Evolutionary conservation across 2,797 vertebrate genomes (phyloP), one percentile per base, ranked within the genome.

Genomic region (Myoxocephalus aenaeus): DNA sequence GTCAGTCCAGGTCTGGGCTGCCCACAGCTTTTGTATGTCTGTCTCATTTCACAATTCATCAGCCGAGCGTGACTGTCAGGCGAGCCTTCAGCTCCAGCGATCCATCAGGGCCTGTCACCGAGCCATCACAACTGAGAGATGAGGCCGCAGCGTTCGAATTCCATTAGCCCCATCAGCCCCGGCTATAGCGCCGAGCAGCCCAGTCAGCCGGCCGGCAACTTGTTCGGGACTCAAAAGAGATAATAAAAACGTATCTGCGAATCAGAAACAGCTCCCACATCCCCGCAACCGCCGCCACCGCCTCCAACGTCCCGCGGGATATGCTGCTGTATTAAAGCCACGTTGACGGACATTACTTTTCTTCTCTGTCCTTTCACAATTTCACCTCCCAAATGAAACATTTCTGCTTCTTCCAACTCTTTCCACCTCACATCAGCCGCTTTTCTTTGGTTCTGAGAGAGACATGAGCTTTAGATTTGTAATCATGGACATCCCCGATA

Each of bases 41-140:
- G 92, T 95, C 93, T 95, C 93, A 95, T 96, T 94, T 95, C 92
- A 93, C 94, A 93, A 94, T 95, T 93, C 93, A 94, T 95, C 95
- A 94, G 85, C 90, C 53, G 82, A 87, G 91, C 90, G 72, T 81
- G 87, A 89, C 90, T 94, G 93, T 94, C 92, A 93, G 86, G 82
- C 73, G 75, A 79, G 89, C 88, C 89, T 87, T 93, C 90, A 92
- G 90, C 85, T 79, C 68, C 80, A 81, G 86, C 85, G 84, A 95
- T 96, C 95, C 94, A 94, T 96, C 95, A 96, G 80, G 64, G 62
- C 81, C 92, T 92, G 94, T 94, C 95, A 94, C 79, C 80, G 75
- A 82, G 86, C 90, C 93, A 93, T 95, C 94, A 94, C 91, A 92
- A 88, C 89, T 87, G 89, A 92, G 91, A 94, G 93, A 95, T 95